Conservation (phyloP, 1,140 invertebrate genomes). For the Nymphalis io region DNA sequence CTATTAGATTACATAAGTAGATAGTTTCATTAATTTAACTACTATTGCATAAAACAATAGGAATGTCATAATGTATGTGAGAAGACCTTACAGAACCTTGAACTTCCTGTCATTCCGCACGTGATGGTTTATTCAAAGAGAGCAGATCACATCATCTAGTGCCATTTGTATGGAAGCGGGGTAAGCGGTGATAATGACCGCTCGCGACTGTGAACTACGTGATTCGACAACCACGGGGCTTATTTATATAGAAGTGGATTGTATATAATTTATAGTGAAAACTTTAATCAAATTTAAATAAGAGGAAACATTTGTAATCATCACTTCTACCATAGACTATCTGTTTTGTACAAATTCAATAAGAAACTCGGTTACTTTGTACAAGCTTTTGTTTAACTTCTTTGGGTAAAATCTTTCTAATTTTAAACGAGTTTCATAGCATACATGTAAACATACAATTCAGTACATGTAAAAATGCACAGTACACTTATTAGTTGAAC, state of each 20-base stretch:
- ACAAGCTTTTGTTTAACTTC: too few species aligned
- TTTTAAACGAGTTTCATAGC: too few species aligned
- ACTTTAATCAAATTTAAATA: too few species aligned
- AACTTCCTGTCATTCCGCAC: slow-evolving; percentile 44
- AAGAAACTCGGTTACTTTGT: too few species aligned
- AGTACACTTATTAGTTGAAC: too few species aligned
- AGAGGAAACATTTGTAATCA: too few species aligned
- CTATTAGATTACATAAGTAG: not conserved
- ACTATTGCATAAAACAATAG: slow-evolving; percentile 17
- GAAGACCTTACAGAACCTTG: slow-evolving; percentile 44
- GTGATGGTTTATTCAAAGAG: slow-evolving; percentile 40
- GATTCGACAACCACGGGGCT: slow-evolving; percentile 21
- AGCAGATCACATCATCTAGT: slow-evolving; percentile 28
- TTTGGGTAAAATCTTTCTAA: too few species aligned
- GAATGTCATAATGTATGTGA: slow-evolving; percentile 28
- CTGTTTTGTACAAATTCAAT: too few species aligned
- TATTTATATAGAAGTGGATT: slow-evolving; percentile 29
- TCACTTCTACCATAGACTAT: too few species aligned
- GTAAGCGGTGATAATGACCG: slow-evolving; percentile 48
- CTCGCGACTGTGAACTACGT: slow-evolving; percentile 39
- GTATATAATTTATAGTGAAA: slow-evolving; percentile 3
- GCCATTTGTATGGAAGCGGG: slow-evolving; percentile 48
- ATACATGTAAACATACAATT: too few species aligned
- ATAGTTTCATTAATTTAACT: not conserved
- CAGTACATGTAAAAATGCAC: too few species aligned